Evolutionary conservation across 2,113 vertebrate genomes (phyloP).

Genomic region (Larimichthys polyactis): DNA sequence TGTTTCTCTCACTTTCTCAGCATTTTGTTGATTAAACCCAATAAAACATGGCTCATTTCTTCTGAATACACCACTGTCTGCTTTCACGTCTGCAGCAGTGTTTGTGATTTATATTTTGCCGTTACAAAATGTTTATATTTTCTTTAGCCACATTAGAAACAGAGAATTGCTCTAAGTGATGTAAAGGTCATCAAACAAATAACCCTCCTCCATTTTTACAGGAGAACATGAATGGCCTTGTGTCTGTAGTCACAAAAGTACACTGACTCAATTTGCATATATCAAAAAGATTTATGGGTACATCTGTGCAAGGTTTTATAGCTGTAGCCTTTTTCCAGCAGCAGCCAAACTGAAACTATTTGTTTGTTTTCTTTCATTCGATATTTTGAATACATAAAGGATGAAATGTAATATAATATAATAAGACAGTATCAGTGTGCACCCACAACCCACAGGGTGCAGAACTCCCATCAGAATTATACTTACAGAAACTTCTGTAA

Average conservation of each 20-base stretch:
- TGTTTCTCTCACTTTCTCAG: neutral
- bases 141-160: neutral
- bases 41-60: neutral
- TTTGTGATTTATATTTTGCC: no score
- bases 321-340: neutral
- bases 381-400: neutral
- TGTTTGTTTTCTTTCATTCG: neutral
- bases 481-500: neutral
- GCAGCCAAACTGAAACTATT: neutral
- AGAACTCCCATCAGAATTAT: neutral
- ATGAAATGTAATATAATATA: neutral
- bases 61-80: neutral
- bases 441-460: neutral
- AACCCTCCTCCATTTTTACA: neutral
- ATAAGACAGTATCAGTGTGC: no score
- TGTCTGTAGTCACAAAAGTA: neutral
- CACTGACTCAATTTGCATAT: neutral
- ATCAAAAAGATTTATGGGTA: neutral
- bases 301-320: neutral
- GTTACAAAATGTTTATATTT: neutral
- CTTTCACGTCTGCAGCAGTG: neutral
- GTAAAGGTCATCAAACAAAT: neutral
- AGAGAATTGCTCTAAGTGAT: neutral
- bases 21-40: neutral
- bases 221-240: neutral